A percentile compares a stretch with the other conserved stretches of the same genome.
Evolutionary conservation across 1,140 invertebrate genomes (phyloP).

Genomic region (Orchesella cincta): DNA sequence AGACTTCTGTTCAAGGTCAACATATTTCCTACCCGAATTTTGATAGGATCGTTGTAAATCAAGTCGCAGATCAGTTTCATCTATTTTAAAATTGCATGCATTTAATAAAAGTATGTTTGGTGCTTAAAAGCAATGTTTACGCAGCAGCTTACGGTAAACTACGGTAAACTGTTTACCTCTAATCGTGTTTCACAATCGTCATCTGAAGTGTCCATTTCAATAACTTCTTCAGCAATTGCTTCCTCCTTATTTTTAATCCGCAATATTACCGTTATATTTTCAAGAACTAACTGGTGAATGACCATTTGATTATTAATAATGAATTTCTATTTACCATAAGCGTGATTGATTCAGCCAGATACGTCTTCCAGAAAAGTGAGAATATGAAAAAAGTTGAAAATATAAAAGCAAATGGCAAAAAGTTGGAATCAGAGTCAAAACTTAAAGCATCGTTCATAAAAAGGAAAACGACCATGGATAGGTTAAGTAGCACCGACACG

Average conservation of each 20-base stretch:
- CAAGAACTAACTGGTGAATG: background rate
- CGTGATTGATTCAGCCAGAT: background rate
- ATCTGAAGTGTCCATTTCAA: background rate
- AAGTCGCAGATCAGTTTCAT: constrained; percentile 21
- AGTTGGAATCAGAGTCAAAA: background rate
- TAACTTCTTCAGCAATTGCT: background rate
- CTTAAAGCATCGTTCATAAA: background rate
- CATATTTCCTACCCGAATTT: background rate
- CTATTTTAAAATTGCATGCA: background rate
- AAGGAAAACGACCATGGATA: background rate
- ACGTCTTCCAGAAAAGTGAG: background rate
- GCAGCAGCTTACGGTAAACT: no score
- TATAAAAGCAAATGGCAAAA: background rate
- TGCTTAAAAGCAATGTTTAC: background rate
- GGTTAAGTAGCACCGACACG: background rate
- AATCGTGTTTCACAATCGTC: background rate
- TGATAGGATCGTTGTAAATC: constrained; percentile 1
- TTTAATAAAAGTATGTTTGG: background rate
- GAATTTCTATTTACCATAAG: background rate
- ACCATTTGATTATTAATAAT: background rate
- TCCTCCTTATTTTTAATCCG: background rate
- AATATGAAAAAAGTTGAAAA: background rate
- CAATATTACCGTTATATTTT: background rate
- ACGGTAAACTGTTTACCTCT: background rate
- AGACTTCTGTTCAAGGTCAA: background rate